A percentile compares a stretch with the other conserved stretches of the same genome.
Conservation (phyloP, 92 coral and sea anemone species). For the Scolanthus callimorphus region DNA sequence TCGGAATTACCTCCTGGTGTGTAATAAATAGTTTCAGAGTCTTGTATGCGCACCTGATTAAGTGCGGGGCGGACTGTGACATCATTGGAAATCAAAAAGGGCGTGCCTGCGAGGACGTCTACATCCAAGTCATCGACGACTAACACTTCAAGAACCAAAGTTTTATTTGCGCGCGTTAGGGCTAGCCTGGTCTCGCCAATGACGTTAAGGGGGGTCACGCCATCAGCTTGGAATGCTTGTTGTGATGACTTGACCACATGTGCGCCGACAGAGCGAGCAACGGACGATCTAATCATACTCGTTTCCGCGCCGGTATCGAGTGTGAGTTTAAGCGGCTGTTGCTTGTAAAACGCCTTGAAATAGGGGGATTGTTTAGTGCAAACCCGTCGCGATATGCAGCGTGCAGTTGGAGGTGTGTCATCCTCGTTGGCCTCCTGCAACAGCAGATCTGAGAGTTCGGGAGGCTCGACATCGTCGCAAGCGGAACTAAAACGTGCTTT, state of each 20-base stretch:
- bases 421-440: neutral
- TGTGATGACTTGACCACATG: conserved; percentile 22
- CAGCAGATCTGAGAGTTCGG: neutral
- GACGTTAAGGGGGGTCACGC: conserved; percentile 34
- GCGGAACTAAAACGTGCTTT: conserved; percentile 16
- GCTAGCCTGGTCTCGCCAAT: conserved; percentile 32
- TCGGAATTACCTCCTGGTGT: neutral
- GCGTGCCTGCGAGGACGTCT: conserved; percentile 53
- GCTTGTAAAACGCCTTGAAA: conserved; percentile 36
- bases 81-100: conserved; percentile 54
- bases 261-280: conserved; percentile 28
- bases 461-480: conserved; percentile 2
- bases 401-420: conserved; percentile 1
- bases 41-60: conserved; percentile 36
- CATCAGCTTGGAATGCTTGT: conserved; percentile 43
- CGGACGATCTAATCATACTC: conserved; percentile 32
- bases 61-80: conserved; percentile 51
- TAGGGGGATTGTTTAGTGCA: conserved; percentile 39
- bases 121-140: conserved; percentile 44
- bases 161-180: conserved; percentile 26
- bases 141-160: conserved; percentile 37
- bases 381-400: conserved; percentile 28
- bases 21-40: conserved; percentile 31
- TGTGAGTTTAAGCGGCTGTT: conserved; percentile 36
- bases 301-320: conserved; percentile 48